These are phyloP conservation scores for Nibea albiflora DNA, from an alignment of 2,113 vertebrate genomes.

Conservation along the genomic window DNA sequence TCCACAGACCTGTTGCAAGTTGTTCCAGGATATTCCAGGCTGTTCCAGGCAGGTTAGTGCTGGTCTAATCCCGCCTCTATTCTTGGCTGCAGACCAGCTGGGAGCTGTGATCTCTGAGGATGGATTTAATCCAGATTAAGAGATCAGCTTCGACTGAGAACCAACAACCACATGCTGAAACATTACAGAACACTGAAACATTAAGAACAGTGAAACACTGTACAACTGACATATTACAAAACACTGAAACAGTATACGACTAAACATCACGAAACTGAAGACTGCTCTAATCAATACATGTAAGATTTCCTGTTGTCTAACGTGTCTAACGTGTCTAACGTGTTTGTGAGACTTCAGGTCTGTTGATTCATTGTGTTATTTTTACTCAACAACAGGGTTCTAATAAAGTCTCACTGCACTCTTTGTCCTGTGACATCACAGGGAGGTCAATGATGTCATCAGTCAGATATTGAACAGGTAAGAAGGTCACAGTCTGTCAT, in stretches of 20 bases:
- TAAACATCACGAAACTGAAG: no score
- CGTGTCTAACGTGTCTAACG: no score
- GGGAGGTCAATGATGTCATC: constrained; percentile 3
- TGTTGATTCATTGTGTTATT: no score
- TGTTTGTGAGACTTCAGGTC: no score
- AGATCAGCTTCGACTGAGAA: constrained; percentile 14
- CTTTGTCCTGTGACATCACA: background rate
- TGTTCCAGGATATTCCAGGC: background rate
- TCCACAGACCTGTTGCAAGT: background rate
- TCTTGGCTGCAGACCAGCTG: constrained; percentile 61
- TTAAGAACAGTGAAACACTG: background rate
- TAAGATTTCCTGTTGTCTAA: no score
- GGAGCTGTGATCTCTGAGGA: constrained; percentile 44
- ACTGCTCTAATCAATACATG: no score
- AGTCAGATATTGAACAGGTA: background rate
- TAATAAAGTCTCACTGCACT: no score
- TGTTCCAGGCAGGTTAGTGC: background rate
- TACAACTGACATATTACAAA: background rate
- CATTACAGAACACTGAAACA: background rate
- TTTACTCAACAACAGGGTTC: no score
- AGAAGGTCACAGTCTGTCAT: no score
- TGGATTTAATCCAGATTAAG: constrained; percentile 65
- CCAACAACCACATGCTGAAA: background rate
- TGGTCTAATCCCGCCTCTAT: constrained; percentile 54
- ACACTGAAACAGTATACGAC: background rate